Evolutionary conservation across 2,113 vertebrate species (phyloP).

Genomic region (Eulemur macaco): DNA sequence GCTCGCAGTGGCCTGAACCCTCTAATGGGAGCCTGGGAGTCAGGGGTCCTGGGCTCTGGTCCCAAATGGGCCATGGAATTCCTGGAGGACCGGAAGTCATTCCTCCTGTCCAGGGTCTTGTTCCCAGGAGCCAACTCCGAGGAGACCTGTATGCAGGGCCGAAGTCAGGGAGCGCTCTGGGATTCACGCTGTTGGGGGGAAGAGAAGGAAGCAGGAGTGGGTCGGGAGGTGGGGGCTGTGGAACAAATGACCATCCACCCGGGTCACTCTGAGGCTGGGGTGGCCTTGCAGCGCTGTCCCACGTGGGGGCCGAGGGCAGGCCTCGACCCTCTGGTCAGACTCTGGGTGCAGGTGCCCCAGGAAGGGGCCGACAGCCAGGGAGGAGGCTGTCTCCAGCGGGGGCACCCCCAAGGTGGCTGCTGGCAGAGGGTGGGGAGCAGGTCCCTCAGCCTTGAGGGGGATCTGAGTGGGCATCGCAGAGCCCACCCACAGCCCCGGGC

Average conservation of each 20-base stretch:
- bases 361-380: neutral
- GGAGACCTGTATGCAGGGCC: neutral
- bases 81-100: neutral
- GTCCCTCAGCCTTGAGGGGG: neutral
- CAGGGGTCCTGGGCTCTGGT: neutral
- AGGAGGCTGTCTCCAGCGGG: neutral
- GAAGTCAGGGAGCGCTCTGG: neutral
- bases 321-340: neutral
- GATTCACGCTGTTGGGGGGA: neutral
- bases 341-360: neutral
- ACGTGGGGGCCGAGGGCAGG: neutral
- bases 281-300: neutral
- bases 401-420: neutral
- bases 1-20: fast-evolving
- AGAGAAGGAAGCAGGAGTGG: neutral
- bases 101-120: neutral
- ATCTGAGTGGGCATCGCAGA: neutral
- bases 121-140: neutral
- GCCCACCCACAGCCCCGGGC: fast-evolving
- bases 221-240: fast-evolving
- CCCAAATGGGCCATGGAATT: fast-evolving
- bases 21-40: neutral
- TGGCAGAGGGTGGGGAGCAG: fast-evolving
- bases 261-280: neutral
- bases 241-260: fast-evolving